Evolutionary conservation across 2,113 vertebrate species (phyloP), one percentile per base, ranked within the genome.

Genomic region (Albula goreensis): DNA sequence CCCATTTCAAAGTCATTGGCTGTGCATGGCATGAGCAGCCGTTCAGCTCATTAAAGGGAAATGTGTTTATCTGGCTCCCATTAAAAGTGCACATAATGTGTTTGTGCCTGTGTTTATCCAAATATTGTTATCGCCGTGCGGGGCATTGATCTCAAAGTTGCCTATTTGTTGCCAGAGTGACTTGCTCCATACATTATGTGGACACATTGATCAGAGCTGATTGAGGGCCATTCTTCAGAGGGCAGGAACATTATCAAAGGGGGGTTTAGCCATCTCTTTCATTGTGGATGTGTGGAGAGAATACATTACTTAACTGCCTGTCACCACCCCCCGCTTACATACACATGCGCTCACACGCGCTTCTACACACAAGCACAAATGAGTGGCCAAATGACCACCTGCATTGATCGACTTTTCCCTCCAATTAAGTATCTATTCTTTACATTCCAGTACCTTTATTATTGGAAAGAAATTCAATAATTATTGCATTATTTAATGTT

Each of bases 401-500:
- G 95, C 98, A 99, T 99, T 98, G 98, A 99, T 99, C 96, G 96
- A 96, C 96, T 94, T 96, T 96, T 96, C 97, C 96, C 97, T 97
- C 97, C 97, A 99, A 99, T 99, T 99, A 99, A 97, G 97, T 97
- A 97, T 96, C 96, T 96, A 98, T 99, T 99, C 97, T 99, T 99
- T 99, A 99, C 98, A 97, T 99, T 98, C 97, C 95, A 97, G 97
- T 96, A 96, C 97, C 97, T 98, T 97, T 95, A 97, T 98, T 97
- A 98, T 98, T 98, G 97, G 96, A 98, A 98, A 94, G 96, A 97
- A 99, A 98, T 98, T 97, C 98, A 97, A 99, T 99, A 98, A 99
- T 98, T 98, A 99, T 99, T 98, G 97, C 97, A 98, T 99, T 98
- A 98, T 97, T 99, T 99, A 98, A 98, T 98, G 97, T 98, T 98